A percentile compares a stretch with the other conserved stretches of the same genome.
These are phyloP conservation scores for Ameiurus melas DNA, from an alignment of 2,113 vertebrate species.

Conservation along the genomic window DNA sequence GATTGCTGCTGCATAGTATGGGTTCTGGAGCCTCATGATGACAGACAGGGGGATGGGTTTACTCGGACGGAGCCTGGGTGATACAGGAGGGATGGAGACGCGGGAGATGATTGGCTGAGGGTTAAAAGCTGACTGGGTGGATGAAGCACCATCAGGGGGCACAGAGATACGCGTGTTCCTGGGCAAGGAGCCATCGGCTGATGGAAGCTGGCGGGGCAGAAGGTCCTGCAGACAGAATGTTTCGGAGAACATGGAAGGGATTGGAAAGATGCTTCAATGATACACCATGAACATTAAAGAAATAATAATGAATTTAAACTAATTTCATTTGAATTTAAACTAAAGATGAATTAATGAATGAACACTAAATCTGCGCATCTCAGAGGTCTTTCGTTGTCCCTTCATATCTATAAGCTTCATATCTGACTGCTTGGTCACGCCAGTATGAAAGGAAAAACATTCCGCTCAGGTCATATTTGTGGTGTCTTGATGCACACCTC, in stretches of 20 bases:
- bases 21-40: conserved; percentile 86
- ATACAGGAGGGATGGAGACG: conserved; percentile 79
- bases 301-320: not conserved
- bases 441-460: not conserved
- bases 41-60: conserved; percentile 84
- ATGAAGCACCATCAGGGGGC: conserved; percentile 64
- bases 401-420: not conserved
- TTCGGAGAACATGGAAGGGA: not conserved
- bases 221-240: conserved; percentile 56
- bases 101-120: conserved; percentile 79
- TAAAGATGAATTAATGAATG: not conserved
- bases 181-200: conserved; percentile 71
- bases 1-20: conserved; percentile 54
- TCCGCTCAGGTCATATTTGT: not conserved
- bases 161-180: conserved; percentile 73
- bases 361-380: not conserved
- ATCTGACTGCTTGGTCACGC: not conserved
- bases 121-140: conserved; percentile 60
- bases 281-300: not conserved
- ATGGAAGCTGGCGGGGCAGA: conserved; percentile 45
- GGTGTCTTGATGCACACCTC: too few species aligned
- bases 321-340: not conserved
- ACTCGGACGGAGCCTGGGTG: conserved; percentile 58
- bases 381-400: not conserved
- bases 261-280: not conserved